A percentile compares a stretch with the other conserved stretches of the same genome.
Conservation (phyloP, 2,113 vertebrate genomes). For the Oplegnathus fasciatus region DNA sequence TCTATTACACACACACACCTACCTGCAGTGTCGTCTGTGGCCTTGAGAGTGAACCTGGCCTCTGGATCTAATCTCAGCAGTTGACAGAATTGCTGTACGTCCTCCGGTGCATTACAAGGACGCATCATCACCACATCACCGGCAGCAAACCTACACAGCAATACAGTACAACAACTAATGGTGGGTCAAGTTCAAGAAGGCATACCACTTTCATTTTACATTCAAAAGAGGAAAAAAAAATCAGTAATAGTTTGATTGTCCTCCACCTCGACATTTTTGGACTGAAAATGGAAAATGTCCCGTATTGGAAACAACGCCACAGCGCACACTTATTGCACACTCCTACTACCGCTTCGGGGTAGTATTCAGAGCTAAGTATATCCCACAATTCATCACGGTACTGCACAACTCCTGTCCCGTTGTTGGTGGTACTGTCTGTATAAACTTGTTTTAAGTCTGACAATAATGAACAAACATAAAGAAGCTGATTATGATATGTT, state of each 20-base stretch:
- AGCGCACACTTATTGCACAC: too few species aligned
- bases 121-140: constrained; percentile 92
- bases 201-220: not conserved
- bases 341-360: not conserved
- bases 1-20: not conserved
- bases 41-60: constrained; percentile 82
- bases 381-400: not conserved
- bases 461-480: too few species aligned
- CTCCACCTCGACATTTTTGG: too few species aligned
- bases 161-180: not conserved
- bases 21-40: constrained; percentile 83
- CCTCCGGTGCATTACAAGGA: constrained; percentile 85
- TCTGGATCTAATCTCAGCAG: constrained; percentile 87
- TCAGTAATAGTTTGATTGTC: too few species aligned
- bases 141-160: constrained; percentile 83
- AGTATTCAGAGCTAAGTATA: not conserved
- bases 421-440: too few species aligned
- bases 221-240: not conserved
- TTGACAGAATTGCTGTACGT: constrained; percentile 88
- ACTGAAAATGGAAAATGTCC: too few species aligned
- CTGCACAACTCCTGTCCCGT: not conserved
- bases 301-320: too few species aligned
- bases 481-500: too few species aligned
- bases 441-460: too few species aligned
- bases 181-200: not conserved